Percentiles rank a stretch among this genome's conserved stretches.
These are phyloP conservation scores for Diploptera punctata DNA, from an alignment of 2,888 invertebrate genomes.

Conservation along the genomic window DNA sequence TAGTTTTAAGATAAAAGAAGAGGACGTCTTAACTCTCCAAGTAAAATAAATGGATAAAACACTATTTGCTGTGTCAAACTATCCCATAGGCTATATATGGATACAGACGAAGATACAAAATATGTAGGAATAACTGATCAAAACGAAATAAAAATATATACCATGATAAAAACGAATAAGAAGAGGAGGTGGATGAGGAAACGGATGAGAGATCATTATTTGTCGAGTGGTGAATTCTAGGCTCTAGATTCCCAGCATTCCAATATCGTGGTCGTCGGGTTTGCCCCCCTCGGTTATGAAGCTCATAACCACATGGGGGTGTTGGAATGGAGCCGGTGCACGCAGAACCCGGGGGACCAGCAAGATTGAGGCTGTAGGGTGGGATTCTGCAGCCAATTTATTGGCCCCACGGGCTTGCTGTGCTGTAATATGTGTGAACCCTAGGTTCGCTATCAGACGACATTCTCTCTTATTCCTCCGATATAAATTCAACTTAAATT, in stretches of 20 bases:
- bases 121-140: too few relatives aligned
- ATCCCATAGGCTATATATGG: too few relatives aligned
- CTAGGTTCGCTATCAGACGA: too few relatives aligned
- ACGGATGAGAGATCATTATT: constrained; percentile 33
- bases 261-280: constrained; percentile 19
- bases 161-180: too few relatives aligned
- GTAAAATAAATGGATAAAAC: too few relatives aligned
- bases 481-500: too few relatives aligned
- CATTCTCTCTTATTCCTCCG: too few relatives aligned
- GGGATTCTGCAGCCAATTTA: constrained; percentile 31
- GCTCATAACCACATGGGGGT: constrained; percentile 32
- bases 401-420: constrained; percentile 29
- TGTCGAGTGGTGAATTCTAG: constrained; percentile 28
- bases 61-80: too few relatives aligned
- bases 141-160: background rate
- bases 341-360: constrained; percentile 3
- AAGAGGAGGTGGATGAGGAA: constrained; percentile 4
- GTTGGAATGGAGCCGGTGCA: constrained; percentile 14
- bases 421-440: too few relatives aligned
- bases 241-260: constrained; percentile 31
- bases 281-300: constrained; percentile 29
- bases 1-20: too few relatives aligned
- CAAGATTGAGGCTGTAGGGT: background rate
- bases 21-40: too few relatives aligned
- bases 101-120: too few relatives aligned